These are phyloP conservation scores for Drosophila busckii DNA, from an alignment of 1,140 invertebrate genomes.

Conservation along the genomic window DNA sequence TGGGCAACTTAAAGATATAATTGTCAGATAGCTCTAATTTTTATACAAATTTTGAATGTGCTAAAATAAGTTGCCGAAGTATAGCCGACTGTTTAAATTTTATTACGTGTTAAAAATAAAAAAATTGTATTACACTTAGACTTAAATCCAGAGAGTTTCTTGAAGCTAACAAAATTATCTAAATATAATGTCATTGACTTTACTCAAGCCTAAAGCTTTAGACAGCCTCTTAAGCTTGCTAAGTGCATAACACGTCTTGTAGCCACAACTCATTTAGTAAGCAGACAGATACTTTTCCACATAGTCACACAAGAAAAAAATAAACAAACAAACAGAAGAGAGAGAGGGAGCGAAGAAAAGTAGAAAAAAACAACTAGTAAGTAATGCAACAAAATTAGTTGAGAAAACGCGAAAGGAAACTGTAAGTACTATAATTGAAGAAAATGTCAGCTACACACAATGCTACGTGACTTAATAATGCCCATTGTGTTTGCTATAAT, in stretches of 20 bases:
- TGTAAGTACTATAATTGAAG: conserved; percentile 71
- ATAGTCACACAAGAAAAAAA: conserved; percentile 2
- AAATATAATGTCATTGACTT: too few species aligned
- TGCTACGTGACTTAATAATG: conserved; percentile 72
- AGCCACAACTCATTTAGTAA: conserved; percentile 33
- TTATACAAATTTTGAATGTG: too few species aligned
- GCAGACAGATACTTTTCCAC: conserved; percentile 25
- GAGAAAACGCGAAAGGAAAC: conserved; percentile 58
- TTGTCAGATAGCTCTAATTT: too few species aligned
- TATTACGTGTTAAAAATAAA: too few species aligned
- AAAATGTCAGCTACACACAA: conserved; percentile 69
- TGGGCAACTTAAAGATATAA: too few species aligned
- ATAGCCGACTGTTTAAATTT: too few species aligned
- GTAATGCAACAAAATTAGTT: conserved; percentile 36
- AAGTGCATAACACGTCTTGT: conserved; percentile 7
- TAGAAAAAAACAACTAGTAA: neutral
- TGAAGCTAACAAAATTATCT: too few species aligned
- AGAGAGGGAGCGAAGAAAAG: neutral
- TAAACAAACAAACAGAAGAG: conserved; percentile 3
- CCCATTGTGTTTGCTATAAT: conserved; percentile 51
- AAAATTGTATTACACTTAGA: too few species aligned
- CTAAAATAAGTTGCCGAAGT: too few species aligned
- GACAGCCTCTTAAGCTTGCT: conserved; percentile 17
- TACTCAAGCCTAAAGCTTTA: conserved; percentile 2
- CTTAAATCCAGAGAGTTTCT: too few species aligned